Base-by-base conservation (phyloP, 2,113 vertebrate species). In the Choloepus hoffmanni region DNA sequence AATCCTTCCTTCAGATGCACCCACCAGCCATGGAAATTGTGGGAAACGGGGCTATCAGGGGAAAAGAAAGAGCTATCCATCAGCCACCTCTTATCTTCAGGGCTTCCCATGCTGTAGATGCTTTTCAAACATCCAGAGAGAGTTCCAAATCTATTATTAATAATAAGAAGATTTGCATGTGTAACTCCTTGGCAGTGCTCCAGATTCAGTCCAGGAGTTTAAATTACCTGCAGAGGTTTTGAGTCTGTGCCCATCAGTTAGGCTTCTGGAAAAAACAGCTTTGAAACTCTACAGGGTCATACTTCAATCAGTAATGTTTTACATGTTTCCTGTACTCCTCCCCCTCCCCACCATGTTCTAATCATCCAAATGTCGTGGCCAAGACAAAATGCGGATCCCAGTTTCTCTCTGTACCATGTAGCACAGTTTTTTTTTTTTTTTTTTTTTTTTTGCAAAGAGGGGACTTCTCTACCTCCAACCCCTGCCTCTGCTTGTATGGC, bases 201-300 rank as follows among this genome's bases (percentile, higher is more conserved):
- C 58, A 16, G 55, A 67, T 73, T 85, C 74, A 85, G 33, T n/a
- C 48, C 53, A 28, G 81, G 65, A 76, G 77, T 87, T 81, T 55
- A 86, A 91, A 73, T 96, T 86, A 95, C 89, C 93, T 90, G 18
- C 92, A 95, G 96, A 90, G 78, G 43, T 82, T 58, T 96, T 97
- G 96, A 96, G 93, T 77, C 18, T 26, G 43, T 73, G 95, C 96
- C 96, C 93, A 91, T 95, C 96, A 94, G 91, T 92, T 96, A 97
- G 92, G 92, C 62, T 96, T 95, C 95, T 95, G 85, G 89, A 95
- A 95, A 94, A 92, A 81, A 43, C 92, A 63, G n/a, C 88, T 96
- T 97, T 94, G 91, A 90, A 90, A 95, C 85, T 16, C 67, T 77
- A 53, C 48, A 95, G 63, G 72, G 85, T 95, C 73, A 60, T 36